phyloP scores from a whole-genome alignment of 2,888 invertebrate species.

The Platycheirus albimanus region DNA sequence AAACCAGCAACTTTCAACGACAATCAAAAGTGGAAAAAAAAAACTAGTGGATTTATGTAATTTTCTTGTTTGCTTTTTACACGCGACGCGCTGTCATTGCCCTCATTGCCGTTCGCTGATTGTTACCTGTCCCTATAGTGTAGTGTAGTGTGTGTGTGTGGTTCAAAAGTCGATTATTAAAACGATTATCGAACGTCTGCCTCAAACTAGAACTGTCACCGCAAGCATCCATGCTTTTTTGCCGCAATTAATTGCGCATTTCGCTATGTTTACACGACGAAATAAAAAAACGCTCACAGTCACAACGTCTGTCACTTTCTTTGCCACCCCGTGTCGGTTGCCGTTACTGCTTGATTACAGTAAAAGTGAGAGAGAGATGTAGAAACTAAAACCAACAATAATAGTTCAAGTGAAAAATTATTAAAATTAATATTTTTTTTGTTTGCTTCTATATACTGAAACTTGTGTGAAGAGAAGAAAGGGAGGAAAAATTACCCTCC shows the following conservation, averaged over 20 bases:
- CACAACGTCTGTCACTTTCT: constrained; percentile 59
- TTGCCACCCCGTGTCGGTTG: constrained; percentile 33
- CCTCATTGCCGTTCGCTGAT: not conserved
- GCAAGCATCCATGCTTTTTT: constrained; percentile 60
- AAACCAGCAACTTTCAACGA: not conserved
- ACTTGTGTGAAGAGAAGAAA: not conserved
- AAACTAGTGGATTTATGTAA: too few species aligned
- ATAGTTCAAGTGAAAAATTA: constrained; percentile 26
- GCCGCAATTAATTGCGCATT: constrained; percentile 73
- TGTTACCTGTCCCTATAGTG: too few species aligned
- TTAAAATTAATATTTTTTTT: constrained; percentile 25
- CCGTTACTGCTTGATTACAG: constrained; percentile 51
- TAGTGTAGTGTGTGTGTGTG: constrained; percentile 29
- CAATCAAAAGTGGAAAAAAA: not conserved
- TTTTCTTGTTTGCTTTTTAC: constrained; percentile 13
- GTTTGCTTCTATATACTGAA: constrained; percentile 4
- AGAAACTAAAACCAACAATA: constrained; percentile 22
- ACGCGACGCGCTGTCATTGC: constrained; percentile 45
- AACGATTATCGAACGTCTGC: constrained; percentile 20
- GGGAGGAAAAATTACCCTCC: constrained; percentile 53
- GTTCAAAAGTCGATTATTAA: constrained; percentile 32
- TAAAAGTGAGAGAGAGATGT: constrained; percentile 42
- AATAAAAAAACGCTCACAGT: constrained; percentile 71
- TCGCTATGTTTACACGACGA: constrained; percentile 72
- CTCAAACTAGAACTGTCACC: constrained; percentile 39